phyloP scores from a whole-genome alignment of 2,888 invertebrate genomes.

The Phortica okadai region DNA sequence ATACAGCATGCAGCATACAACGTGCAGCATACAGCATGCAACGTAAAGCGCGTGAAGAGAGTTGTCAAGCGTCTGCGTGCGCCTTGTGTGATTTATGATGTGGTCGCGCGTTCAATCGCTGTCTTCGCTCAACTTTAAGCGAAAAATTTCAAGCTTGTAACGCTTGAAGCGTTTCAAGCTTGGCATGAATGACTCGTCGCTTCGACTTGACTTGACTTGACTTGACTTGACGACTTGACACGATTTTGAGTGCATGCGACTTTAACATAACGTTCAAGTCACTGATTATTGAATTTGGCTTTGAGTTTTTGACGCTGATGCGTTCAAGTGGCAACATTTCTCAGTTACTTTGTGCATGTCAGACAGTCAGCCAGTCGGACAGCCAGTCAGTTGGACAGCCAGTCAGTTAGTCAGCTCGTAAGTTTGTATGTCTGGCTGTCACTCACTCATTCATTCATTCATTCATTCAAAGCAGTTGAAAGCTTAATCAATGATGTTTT shows the following conservation, averaged over 20 bases:
- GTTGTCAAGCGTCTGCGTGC: slow-evolving; percentile 11
- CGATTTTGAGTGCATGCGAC: not conserved
- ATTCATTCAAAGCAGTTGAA: too few species aligned
- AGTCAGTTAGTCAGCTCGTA: slow-evolving; percentile 44
- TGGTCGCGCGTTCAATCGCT: slow-evolving; percentile 35
- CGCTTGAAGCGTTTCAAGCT: slow-evolving; percentile 47
- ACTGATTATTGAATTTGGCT: slow-evolving; percentile 1
- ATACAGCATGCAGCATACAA: not conserved
- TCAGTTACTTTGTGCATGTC: not conserved
- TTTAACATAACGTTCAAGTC: not conserved
- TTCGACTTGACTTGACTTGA: not conserved
- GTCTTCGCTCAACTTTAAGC: not conserved
- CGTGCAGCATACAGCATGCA: not conserved
- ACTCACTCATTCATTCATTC: too few species aligned
- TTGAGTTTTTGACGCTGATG: slow-evolving; percentile 11
- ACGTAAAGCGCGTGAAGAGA: slow-evolving; percentile 14
- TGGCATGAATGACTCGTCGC: slow-evolving; percentile 22
- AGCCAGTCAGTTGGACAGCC: slow-evolving; percentile 44
- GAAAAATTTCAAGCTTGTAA: too few species aligned
- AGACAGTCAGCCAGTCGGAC: slow-evolving; percentile 19
- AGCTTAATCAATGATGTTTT: too few species aligned
- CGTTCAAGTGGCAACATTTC: slow-evolving; percentile 18
- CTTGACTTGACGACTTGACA: not conserved
- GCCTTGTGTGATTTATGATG: slow-evolving; percentile 64
- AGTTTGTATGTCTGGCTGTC: not conserved